These are phyloP conservation scores for Lagorchestes hirsutus DNA, from an alignment of 2,797 vertebrate species.

Conservation along the genomic window DNA sequence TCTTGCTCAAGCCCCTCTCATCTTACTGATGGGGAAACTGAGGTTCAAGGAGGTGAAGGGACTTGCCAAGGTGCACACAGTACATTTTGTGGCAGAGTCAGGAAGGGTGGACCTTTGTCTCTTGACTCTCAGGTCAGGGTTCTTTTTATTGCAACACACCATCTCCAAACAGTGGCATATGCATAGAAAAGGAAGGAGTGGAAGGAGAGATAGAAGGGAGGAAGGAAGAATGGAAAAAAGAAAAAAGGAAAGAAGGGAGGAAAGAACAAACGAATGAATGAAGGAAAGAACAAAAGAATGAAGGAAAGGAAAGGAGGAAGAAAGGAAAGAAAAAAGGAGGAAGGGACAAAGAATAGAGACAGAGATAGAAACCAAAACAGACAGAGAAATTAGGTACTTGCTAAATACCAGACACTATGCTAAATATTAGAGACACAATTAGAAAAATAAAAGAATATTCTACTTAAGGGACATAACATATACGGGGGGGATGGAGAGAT, in stretches of 20 bases:
- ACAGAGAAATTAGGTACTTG: background rate
- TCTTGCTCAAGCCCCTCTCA: background rate
- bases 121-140: background rate
- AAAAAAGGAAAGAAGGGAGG: no score
- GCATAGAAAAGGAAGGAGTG: background rate
- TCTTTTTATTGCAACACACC: background rate
- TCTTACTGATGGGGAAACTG: background rate
- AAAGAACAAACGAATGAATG: no score
- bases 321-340: accelerated
- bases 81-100: background rate
- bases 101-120: background rate
- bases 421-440: background rate
- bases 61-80: background rate
- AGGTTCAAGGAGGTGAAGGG: background rate
- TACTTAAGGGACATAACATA: background rate
- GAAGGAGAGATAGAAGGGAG: no score
- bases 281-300: no score
- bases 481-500: background rate
- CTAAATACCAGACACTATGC: background rate
- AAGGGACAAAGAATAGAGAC: background rate
- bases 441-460: background rate
- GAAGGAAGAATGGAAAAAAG: no score
- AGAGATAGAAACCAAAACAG: background rate
- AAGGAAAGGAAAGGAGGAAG: no score
- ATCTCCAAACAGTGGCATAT: background rate